Conservation (phyloP, 2,113 vertebrate species). For the Corynorhinus townsendii region DNA sequence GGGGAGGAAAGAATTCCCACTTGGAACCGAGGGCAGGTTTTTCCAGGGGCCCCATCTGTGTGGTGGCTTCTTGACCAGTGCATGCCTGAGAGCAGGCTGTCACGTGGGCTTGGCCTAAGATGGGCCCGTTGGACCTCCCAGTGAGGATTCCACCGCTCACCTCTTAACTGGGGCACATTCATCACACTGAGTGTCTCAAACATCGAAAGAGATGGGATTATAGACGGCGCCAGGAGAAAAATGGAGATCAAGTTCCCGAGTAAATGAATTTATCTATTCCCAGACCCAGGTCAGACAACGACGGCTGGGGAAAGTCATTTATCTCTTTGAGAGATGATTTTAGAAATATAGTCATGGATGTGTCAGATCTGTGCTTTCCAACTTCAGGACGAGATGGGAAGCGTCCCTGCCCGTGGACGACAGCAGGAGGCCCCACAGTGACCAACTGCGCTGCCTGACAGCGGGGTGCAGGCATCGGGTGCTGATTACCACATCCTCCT, state of each 20-base stretch:
- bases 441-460: slow-evolving; percentile 31
- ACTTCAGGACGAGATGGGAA: neutral
- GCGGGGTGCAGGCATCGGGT: neutral
- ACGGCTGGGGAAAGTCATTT: slow-evolving; percentile 53
- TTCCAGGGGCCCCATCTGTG: neutral
- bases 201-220: slow-evolving; percentile 53
- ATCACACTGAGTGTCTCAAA: slow-evolving; percentile 14
- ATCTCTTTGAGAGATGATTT: slow-evolving; percentile 73
- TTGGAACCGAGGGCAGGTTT: neutral
- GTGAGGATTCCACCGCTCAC: neutral
- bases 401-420: slow-evolving; percentile 4
- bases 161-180: neutral
- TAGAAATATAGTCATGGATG: slow-evolving; percentile 34
- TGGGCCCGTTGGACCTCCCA: neutral
- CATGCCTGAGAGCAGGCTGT: neutral
- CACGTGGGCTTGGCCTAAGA: neutral
- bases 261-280: slow-evolving; percentile 71
- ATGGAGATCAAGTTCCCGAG: slow-evolving; percentile 25
- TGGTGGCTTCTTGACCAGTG: neutral
- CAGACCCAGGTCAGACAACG: slow-evolving; percentile 15
- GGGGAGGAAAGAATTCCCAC: neutral
- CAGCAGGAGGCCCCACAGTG: slow-evolving; percentile 21
- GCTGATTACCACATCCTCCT: slow-evolving; percentile 54
- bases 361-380: slow-evolving; percentile 39
- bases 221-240: slow-evolving; percentile 54